A percentile compares a stretch with the other conserved stretches of the same genome.
Conservation (phyloP, 2,797 vertebrate genomes). For the Acropternis orthonyx region DNA sequence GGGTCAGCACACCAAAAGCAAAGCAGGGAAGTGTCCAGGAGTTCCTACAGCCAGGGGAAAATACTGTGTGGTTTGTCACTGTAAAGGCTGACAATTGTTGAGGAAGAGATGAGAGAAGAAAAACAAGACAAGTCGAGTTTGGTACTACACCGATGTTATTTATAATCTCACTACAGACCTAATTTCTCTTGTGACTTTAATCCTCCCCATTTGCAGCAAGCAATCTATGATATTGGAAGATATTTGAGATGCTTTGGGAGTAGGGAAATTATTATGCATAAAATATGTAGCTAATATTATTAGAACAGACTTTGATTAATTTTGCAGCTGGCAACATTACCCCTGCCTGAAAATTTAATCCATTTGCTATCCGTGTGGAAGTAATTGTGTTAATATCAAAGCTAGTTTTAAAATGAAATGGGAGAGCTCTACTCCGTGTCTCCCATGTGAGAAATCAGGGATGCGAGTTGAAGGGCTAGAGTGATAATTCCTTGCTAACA, state of each 20-base stretch:
- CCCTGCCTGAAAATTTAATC: slow-evolving; percentile 31
- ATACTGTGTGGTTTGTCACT: background rate
- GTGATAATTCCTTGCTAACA: background rate
- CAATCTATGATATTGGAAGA: slow-evolving; percentile 17
- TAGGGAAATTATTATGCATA: background rate
- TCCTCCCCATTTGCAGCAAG: background rate
- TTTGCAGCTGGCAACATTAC: slow-evolving; percentile 31
- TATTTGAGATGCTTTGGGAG: background rate
- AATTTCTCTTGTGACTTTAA: slow-evolving; percentile 3
- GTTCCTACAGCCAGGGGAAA: background rate
- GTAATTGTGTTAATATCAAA: slow-evolving; percentile 42
- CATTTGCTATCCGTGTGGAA: slow-evolving; percentile 1
- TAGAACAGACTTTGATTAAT: slow-evolving; percentile 56
- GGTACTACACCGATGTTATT: background rate
- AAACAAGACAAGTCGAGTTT: background rate
- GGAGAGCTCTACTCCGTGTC: background rate
- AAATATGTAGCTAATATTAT: slow-evolving; percentile 45
- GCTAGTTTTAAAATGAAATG: background rate
- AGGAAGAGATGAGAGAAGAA: background rate
- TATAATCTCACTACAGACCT: slow-evolving; percentile 22
- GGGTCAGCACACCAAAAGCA: background rate
- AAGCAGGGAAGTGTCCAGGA: background rate
- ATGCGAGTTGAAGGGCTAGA: background rate
- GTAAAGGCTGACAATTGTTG: background rate
- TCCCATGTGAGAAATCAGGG: background rate